These are phyloP conservation scores for Petroica traversi DNA, from an alignment of 2,113 vertebrate species.

Conservation along the genomic window DNA sequence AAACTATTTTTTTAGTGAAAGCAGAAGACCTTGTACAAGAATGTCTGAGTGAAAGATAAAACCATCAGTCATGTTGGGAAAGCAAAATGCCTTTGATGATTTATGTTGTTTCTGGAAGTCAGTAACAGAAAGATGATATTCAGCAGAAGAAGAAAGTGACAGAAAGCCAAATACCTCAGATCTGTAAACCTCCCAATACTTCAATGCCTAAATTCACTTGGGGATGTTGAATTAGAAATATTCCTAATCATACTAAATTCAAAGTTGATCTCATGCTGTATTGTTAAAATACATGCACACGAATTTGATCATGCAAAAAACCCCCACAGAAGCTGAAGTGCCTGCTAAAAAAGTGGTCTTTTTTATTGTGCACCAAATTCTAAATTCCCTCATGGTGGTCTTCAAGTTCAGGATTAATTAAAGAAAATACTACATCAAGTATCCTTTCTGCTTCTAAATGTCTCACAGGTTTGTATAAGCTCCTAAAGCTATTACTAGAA, in stretches of 20 bases:
- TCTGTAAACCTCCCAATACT: neutral
- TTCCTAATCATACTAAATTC: neutral
- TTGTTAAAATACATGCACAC: neutral
- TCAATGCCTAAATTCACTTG: neutral
- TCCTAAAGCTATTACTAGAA: slow-evolving; percentile 1
- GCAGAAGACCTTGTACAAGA: neutral
- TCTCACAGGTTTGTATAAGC: neutral
- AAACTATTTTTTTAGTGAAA: neutral
- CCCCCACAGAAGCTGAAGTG: neutral
- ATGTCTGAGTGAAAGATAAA: neutral
- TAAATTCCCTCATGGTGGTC: neutral
- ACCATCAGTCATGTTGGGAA: neutral
- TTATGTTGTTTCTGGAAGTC: neutral
- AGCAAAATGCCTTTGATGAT: neutral
- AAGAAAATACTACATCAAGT: neutral
- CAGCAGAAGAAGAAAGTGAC: neutral
- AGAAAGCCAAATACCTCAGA: neutral
- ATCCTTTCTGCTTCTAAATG: neutral
- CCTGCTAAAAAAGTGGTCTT: neutral
- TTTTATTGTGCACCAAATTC: neutral
- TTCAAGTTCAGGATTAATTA: neutral
- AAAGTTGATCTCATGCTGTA: neutral
- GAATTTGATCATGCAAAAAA: neutral
- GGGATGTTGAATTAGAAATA: neutral
- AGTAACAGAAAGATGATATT: neutral